Conservation (phyloP, 30 jellyfish, hydroid and myxozoan species). For the Pseudorhiza aurosa region DNA sequence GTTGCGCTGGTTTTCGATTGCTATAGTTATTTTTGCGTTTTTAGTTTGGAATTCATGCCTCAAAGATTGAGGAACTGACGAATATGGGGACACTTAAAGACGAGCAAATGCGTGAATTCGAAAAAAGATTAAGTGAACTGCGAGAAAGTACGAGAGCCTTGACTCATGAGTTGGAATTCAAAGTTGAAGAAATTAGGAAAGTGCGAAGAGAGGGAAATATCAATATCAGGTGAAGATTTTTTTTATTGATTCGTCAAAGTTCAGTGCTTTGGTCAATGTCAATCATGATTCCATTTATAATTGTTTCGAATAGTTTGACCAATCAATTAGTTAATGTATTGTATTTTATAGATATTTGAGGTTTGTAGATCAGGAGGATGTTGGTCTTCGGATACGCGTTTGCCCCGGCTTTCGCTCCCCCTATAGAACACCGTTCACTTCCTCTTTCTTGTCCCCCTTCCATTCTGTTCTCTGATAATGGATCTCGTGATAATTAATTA, state of each 20-base stretch:
- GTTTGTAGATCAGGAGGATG: too few species aligned
- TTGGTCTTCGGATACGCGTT: too few species aligned
- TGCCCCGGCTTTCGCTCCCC: too few species aligned
- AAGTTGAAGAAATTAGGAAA: constrained; percentile 85
- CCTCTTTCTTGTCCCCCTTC: too few species aligned
- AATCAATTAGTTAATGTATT: too few species aligned
- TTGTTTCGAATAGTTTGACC: too few species aligned
- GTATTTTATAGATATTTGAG: too few species aligned
- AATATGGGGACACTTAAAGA: constrained; percentile 35
- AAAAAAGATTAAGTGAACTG: constrained; percentile 8
- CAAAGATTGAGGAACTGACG: constrained; percentile 74
- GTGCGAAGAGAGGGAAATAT: constrained; percentile 87
- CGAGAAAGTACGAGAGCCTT: constrained; percentile 49
- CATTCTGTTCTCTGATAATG: too few species aligned
- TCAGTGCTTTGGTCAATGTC: too few species aligned
- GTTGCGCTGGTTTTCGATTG: background rate
- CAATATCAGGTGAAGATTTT: constrained; percentile 61
- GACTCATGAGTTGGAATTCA: constrained; percentile 74
- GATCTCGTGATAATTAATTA: too few species aligned
- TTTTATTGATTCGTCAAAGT: background rate
- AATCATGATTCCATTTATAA: too few species aligned
- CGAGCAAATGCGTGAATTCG: constrained; percentile 5
- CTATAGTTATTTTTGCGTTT: background rate
- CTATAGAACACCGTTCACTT: too few species aligned
- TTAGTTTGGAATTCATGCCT: constrained; percentile 75